phyloP scores from a whole-genome alignment of 2,113 vertebrate species.

The Elgaria multicarinata region DNA sequence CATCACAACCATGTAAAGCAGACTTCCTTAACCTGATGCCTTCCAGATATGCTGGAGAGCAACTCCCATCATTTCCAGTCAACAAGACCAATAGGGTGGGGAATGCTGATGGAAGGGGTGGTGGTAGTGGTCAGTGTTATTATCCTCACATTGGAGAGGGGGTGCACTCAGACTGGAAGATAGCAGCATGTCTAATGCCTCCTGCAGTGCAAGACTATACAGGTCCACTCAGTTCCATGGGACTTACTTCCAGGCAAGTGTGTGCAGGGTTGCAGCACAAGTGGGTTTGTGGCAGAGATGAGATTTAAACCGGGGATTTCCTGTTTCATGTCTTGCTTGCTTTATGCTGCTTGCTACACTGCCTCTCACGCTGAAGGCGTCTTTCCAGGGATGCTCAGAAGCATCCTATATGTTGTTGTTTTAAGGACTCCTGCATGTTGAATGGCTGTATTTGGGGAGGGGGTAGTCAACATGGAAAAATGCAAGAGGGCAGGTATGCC shows the following conservation, averaged over 20 bases:
- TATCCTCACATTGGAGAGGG: background rate
- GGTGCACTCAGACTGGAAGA: too few relatives aligned
- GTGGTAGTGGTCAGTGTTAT: background rate
- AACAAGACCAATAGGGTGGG: too few relatives aligned
- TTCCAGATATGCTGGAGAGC: background rate
- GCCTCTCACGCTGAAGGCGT: background rate
- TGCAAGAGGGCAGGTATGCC: too few relatives aligned
- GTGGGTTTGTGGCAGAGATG: background rate
- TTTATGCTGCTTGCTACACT: background rate
- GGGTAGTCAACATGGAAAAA: background rate
- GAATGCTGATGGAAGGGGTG: background rate
- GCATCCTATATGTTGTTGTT: background rate
- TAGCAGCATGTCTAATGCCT: background rate
- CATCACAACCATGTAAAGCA: background rate
- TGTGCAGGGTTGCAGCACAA: background rate
- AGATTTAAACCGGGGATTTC: background rate
- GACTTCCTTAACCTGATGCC: background rate
- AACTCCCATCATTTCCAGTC: background rate
- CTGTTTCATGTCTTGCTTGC: background rate
- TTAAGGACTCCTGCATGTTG: background rate
- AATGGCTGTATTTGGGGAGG: background rate
- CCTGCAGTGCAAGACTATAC: background rate
- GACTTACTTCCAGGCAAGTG: background rate
- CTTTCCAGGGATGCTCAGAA: background rate
- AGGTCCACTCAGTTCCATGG: background rate